phyloP scores from a whole-genome alignment of 2,888 invertebrate genomes.

The Galeruca laticollis region DNA sequence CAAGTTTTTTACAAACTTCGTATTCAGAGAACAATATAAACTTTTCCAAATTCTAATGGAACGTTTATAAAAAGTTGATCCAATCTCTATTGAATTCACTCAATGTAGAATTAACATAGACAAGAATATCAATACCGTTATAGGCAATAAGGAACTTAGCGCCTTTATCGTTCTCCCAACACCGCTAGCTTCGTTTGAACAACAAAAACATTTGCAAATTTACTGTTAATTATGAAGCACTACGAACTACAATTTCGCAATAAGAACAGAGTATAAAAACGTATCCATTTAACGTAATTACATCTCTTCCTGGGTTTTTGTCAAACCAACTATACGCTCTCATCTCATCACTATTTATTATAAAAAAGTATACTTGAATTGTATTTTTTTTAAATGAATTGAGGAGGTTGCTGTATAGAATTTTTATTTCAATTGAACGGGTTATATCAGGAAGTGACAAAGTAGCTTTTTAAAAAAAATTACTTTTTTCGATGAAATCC shows the following conservation, averaged over 20 bases:
- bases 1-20: too few species aligned
- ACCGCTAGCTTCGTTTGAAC: neutral
- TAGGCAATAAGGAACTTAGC: constrained; percentile 24
- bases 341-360: too few species aligned
- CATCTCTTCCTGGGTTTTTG: constrained; percentile 14
- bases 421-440: too few species aligned
- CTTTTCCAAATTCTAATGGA: too few species aligned
- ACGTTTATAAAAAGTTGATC: neutral
- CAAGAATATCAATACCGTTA: constrained; percentile 20
- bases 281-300: neutral
- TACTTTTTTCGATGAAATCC: too few species aligned
- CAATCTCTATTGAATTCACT: constrained; percentile 8
- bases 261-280: constrained; percentile 1
- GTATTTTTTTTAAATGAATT: too few species aligned
- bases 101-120: constrained; percentile 10
- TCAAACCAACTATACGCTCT: too few species aligned
- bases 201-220: constrained; percentile 31
- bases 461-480: too few species aligned
- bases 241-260: neutral
- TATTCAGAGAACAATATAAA: too few species aligned
- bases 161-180: neutral
- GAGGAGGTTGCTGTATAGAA: too few species aligned
- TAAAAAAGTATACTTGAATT: too few species aligned
- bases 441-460: too few species aligned
- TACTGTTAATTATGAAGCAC: constrained; percentile 31